phyloP scores from a whole-genome alignment of 2,888 invertebrate species.

The Antheraea yamamai region DNA sequence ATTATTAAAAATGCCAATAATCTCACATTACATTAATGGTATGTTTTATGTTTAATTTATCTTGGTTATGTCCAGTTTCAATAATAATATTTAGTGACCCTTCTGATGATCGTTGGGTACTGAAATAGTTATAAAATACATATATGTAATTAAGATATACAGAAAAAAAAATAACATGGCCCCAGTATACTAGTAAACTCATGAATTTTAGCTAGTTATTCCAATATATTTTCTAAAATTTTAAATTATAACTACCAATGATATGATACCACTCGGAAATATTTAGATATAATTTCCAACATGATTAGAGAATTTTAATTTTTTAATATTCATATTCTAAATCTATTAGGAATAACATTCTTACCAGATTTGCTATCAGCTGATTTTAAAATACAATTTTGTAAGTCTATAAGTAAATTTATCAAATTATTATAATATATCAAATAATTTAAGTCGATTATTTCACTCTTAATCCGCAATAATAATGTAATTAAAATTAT shows the following conservation, averaged over 20 bases:
- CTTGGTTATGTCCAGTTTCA: constrained; percentile 28
- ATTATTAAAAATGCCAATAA: constrained; percentile 21
- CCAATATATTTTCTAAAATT: too few relatives aligned
- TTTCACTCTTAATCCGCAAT: too few relatives aligned
- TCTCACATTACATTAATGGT: constrained; percentile 27
- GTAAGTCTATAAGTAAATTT: neutral
- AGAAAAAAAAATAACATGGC: neutral
- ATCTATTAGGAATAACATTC: neutral
- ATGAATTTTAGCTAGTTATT: neutral
- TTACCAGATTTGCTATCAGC: neutral
- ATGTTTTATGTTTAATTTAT: constrained; percentile 29
- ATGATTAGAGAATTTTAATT: neutral
- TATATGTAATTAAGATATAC: neutral
- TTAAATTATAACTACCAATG: too few relatives aligned
- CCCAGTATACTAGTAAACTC: neutral
- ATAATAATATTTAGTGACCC: constrained; percentile 23
- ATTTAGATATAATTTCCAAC: neutral
- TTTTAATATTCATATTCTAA: neutral
- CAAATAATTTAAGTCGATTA: too few relatives aligned
- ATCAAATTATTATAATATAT: too few relatives aligned
- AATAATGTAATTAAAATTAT: neutral
- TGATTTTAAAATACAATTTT: neutral
- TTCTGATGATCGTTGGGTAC: neutral
- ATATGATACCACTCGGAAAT: too few relatives aligned
- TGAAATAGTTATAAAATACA: neutral